These are phyloP conservation scores for cat (Felis catus) DNA, from an alignment of 2,113 vertebrate genomes.

Conservation along the genomic window DNA sequence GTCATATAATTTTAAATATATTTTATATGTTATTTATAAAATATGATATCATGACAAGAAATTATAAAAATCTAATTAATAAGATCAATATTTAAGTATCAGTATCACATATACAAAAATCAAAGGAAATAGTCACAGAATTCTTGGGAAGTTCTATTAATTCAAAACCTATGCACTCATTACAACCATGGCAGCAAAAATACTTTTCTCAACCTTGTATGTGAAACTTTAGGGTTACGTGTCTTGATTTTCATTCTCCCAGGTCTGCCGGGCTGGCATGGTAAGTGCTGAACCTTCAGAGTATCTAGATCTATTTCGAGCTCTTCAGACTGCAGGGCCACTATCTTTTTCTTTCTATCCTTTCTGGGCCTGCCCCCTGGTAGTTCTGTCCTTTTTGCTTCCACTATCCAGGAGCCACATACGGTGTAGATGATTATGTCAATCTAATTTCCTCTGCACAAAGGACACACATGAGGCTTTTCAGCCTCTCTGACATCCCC, in stretches of 20 bases:
- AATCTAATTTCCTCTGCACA: neutral
- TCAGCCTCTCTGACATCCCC: neutral
- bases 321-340: neutral
- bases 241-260: neutral
- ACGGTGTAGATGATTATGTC: neutral
- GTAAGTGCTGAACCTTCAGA: neutral
- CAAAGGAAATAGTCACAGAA: neutral
- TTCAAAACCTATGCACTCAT: neutral
- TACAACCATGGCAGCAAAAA: neutral
- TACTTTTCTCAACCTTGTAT: neutral
- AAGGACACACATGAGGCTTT: neutral
- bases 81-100: neutral
- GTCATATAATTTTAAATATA: neutral
- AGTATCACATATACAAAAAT: neutral
- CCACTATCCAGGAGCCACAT: neutral
- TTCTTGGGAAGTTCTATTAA: neutral
- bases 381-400: neutral
- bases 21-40: neutral
- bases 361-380: accelerated
- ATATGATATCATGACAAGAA: neutral
- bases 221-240: neutral
- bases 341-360: neutral
- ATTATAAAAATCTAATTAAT: neutral
- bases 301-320: no score
- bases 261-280: neutral